These are phyloP conservation scores for Thalassarche chlororhynchos DNA, from an alignment of 2,113 vertebrate genomes.

Conservation along the genomic window DNA sequence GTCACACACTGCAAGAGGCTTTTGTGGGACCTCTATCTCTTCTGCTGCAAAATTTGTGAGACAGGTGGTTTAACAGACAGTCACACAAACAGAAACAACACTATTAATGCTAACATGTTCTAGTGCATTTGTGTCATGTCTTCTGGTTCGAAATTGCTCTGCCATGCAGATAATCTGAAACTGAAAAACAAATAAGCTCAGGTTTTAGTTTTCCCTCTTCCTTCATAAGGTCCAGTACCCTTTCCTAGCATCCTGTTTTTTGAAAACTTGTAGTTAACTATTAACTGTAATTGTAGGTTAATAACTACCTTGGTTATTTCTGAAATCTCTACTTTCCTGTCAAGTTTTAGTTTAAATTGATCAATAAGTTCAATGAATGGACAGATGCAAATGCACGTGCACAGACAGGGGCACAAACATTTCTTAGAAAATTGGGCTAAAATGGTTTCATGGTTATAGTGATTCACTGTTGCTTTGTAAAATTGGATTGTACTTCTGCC, in stretches of 20 bases:
- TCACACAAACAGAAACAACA: neutral
- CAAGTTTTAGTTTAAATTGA: neutral
- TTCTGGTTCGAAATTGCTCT: neutral
- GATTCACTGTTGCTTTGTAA: neutral
- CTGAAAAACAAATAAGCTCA: neutral
- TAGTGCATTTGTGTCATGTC: neutral
- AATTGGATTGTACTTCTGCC: neutral
- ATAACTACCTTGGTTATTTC: neutral
- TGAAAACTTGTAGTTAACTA: neutral
- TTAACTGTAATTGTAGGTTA: neutral
- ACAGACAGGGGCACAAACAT: neutral
- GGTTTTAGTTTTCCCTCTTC: neutral
- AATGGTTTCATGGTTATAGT: neutral
- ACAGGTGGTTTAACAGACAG: neutral
- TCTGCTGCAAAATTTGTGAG: neutral
- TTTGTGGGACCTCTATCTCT: neutral
- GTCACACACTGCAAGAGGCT: neutral
- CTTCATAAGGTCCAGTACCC: neutral
- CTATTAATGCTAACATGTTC: neutral
- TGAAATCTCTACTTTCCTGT: neutral
- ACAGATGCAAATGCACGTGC: neutral
- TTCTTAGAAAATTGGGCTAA: neutral
- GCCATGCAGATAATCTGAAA: neutral
- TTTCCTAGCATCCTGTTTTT: neutral
- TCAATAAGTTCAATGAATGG: neutral